phyloP scores from a whole-genome alignment of 2,797 vertebrate genomes.

The Sebastes miniatus region DNA sequence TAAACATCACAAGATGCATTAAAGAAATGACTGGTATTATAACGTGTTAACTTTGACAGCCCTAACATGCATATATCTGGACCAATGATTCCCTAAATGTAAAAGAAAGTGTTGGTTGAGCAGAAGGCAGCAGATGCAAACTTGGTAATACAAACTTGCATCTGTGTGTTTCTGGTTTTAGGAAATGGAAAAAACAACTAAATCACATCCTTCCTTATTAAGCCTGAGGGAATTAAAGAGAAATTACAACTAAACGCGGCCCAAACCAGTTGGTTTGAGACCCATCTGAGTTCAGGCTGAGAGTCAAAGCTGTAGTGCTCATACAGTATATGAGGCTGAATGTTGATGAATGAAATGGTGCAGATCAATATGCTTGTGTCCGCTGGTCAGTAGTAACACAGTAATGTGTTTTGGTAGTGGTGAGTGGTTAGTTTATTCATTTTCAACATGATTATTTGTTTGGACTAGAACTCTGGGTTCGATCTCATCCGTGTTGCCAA shows the following conservation, averaged over 20 bases:
- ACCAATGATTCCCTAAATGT: background rate
- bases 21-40: too few relatives aligned
- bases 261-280: background rate
- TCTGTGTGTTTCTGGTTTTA: background rate
- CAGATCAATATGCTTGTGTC: constrained; percentile 28
- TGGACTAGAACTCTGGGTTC: background rate
- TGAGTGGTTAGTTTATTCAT: background rate
- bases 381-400: constrained; percentile 10
- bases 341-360: constrained; percentile 28
- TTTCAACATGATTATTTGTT: background rate
- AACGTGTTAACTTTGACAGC: too few relatives aligned
- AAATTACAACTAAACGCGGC: background rate
- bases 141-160: background rate
- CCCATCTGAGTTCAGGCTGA: background rate
- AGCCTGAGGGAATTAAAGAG: background rate
- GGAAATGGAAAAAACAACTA: background rate
- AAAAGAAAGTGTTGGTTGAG: background rate
- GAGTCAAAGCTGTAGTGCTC: background rate
- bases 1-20: too few relatives aligned
- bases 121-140: background rate
- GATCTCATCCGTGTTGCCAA: too few relatives aligned
- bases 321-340: background rate
- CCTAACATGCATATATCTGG: background rate
- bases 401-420: background rate
- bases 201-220: background rate